phyloP scores from a whole-genome alignment of 2,797 vertebrate genomes.

The Sebastes trivittatus region DNA sequence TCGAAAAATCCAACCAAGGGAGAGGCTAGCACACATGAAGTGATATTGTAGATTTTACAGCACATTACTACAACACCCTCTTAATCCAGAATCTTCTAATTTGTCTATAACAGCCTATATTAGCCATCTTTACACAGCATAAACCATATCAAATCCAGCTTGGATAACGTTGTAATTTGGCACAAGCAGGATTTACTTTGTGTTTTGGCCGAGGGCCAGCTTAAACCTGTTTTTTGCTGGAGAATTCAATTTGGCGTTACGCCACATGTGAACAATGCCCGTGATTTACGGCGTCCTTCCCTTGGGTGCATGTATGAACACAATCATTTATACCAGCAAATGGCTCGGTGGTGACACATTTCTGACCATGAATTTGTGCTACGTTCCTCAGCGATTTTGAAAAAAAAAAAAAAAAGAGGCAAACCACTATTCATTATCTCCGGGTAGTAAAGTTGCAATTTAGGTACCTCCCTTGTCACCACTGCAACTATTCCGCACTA shows the following conservation, averaged over 20 bases:
- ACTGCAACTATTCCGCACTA: neutral
- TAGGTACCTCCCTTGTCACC: neutral
- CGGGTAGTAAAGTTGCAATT: conserved; percentile 3
- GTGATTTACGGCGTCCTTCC: conserved; percentile 45
- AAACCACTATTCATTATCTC: conserved; percentile 7
- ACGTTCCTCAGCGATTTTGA: neutral
- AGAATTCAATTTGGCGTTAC: conserved; percentile 65
- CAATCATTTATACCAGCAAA: conserved; percentile 55
- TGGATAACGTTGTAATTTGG: conserved; percentile 52
- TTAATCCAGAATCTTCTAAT: conserved; percentile 43
- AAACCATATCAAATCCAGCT: conserved; percentile 42
- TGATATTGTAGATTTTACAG: conserved; percentile 22
- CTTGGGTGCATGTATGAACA: conserved; percentile 31
- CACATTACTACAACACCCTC: conserved; percentile 11
- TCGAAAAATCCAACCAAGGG: conserved; percentile 34
- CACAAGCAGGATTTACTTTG: conserved; percentile 48
- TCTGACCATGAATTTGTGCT: conserved; percentile 33
- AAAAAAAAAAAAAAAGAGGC: neutral
- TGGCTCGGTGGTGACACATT: conserved; percentile 25
- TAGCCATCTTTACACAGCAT: conserved; percentile 48
- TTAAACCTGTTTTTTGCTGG: conserved; percentile 33
- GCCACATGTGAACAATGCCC: conserved; percentile 38
- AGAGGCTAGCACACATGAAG: neutral
- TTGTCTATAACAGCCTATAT: conserved; percentile 39
- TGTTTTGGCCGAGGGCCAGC: conserved; percentile 54